These are phyloP conservation scores for Enchytraeus crypticus DNA, from an alignment of 2,888 invertebrate species.

Conservation along the genomic window DNA sequence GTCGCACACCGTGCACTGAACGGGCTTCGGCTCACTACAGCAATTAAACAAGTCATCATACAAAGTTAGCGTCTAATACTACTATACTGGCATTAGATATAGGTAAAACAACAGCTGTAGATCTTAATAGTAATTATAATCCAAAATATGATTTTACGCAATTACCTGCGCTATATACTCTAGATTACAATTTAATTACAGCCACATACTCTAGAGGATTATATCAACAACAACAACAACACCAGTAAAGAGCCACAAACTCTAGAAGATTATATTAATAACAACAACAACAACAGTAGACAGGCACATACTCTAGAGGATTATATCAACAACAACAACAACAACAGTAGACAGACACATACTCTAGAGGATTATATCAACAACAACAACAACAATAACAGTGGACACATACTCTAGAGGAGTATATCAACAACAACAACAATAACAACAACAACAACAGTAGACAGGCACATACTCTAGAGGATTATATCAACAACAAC, in stretches of 20 bases:
- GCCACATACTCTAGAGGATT: too few species aligned
- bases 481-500: not conserved
- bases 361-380: too few species aligned
- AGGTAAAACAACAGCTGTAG: too few species aligned
- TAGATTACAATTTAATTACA: too few species aligned
- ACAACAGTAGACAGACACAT: too few species aligned
- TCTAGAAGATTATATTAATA: not conserved
- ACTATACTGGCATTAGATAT: too few species aligned
- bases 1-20: conserved; percentile 89
- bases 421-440: not conserved
- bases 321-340: too few species aligned
- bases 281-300: not conserved
- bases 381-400: conserved; percentile 3
- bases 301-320: not conserved
- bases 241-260: not conserved
- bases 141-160: too few species aligned
- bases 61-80: too few species aligned
- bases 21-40: conserved; percentile 55
- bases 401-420: not conserved
- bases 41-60: not conserved
- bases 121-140: too few species aligned
- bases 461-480: not conserved
- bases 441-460: not conserved
- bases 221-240: too few species aligned
- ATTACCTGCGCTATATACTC: too few species aligned